A percentile compares a stretch with the other conserved stretches of the same genome.
Evolutionary conservation across 2,888 invertebrate genomes (phyloP).

Genomic region (Lampropteryx suffumata): DNA sequence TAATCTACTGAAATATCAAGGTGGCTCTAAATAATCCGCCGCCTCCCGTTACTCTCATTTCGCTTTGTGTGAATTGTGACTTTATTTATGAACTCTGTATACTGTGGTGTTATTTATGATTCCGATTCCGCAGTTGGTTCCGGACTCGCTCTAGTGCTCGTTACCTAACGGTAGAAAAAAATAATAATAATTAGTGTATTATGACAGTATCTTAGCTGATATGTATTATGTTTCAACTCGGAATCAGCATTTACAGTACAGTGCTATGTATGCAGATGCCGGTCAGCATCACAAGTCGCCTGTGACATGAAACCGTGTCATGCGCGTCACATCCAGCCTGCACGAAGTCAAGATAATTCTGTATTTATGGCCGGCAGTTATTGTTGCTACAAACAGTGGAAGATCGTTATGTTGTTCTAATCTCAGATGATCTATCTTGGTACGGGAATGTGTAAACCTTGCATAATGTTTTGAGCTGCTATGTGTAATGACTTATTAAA

Average conservation of each 20-base stretch:
- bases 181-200: too few relatives aligned
- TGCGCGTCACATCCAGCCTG: not conserved
- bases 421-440: slow-evolving; percentile 3
- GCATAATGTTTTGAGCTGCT: slow-evolving; percentile 9
- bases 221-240: too few relatives aligned
- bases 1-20: slow-evolving; percentile 43
- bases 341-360: slow-evolving; percentile 11
- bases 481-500: not conserved
- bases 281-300: slow-evolving; percentile 3
- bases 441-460: not conserved
- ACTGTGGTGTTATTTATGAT: slow-evolving; percentile 31
- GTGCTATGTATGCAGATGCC: too few relatives aligned
- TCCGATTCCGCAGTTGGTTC: slow-evolving; percentile 11
- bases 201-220: too few relatives aligned
- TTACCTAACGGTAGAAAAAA: not conserved
- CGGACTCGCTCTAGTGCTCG: not conserved
- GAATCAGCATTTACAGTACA: too few relatives aligned
- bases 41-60: slow-evolving; percentile 40
- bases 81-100: slow-evolving; percentile 53
- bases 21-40: slow-evolving; percentile 28
- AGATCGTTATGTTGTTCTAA: slow-evolving; percentile 6
- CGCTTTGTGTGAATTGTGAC: slow-evolving; percentile 45
- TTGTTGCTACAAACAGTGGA: slow-evolving; percentile 5
- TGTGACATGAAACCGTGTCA: slow-evolving; percentile 9
- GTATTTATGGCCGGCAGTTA: slow-evolving; percentile 16